Conservation (phyloP, 2,113 vertebrate species). For the Clarias gariepinus region DNA sequence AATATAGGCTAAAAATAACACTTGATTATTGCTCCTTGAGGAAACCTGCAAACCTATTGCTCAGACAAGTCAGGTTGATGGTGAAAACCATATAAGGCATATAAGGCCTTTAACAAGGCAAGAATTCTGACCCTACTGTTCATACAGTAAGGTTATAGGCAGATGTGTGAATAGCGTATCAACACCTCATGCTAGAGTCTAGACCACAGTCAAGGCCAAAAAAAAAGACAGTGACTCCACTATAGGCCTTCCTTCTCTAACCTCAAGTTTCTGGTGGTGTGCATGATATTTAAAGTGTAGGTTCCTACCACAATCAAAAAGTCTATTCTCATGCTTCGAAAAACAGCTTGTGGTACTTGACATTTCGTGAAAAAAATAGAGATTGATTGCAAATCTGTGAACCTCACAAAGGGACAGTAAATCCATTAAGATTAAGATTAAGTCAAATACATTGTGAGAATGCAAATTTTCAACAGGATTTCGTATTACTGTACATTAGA, state of each 20-base stretch:
- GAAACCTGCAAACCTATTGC: not conserved
- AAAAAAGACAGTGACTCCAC: slow-evolving; percentile 9
- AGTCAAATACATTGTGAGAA: not conserved
- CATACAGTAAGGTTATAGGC: not conserved
- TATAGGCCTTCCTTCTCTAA: slow-evolving; percentile 14
- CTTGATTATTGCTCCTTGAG: not conserved
- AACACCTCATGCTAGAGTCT: slow-evolving; percentile 18
- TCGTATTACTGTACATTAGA: slow-evolving; percentile 3
- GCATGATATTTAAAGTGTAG: not conserved
- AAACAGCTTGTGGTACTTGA: not conserved
- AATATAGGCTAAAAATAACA: not conserved
- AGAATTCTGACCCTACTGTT: not conserved
- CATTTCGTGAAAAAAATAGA: not conserved
- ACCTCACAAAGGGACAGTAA: not conserved
- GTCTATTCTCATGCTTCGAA: not conserved
- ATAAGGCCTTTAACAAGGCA: too few species aligned
- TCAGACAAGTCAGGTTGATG: not conserved
- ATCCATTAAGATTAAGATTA: not conserved
- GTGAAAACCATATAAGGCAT: not conserved
- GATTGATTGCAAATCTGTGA: not conserved
- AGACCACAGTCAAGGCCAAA: slow-evolving; percentile 6
- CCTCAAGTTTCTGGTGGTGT: slow-evolving; percentile 23
- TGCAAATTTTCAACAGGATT: not conserved
- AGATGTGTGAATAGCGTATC: slow-evolving; percentile 27
- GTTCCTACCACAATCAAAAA: not conserved